Evolutionary conservation across 2,113 vertebrate species (phyloP).

Genomic region (Alexandromys fortis): DNA sequence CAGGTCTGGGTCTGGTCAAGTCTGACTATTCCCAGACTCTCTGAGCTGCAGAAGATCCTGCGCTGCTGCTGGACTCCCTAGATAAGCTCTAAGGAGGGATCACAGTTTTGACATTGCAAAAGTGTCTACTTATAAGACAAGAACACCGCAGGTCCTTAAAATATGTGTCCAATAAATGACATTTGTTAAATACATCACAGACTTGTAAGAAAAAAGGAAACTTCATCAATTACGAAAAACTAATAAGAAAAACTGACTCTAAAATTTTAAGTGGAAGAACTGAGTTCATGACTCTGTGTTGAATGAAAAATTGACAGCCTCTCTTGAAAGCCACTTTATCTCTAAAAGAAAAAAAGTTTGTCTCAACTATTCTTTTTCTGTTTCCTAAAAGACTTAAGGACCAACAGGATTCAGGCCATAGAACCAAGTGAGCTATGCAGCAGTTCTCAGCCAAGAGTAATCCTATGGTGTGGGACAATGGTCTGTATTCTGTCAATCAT

Average conservation of each 20-base stretch:
- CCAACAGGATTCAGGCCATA: neutral
- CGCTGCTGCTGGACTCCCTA: neutral
- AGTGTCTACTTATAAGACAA: neutral
- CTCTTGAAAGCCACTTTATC: neutral
- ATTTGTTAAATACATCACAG: neutral
- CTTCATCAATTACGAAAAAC: neutral
- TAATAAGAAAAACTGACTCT: neutral
- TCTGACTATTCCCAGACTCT: conserved; percentile 30
- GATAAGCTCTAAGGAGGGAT: neutral
- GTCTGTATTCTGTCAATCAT: too few species aligned
- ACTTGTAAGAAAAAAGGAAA: conserved; percentile 29
- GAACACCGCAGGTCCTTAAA: neutral
- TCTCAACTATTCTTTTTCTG: neutral
- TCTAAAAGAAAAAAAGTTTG: neutral
- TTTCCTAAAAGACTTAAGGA: conserved; percentile 36
- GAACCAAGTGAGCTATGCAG: neutral
- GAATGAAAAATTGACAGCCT: conserved; percentile 27
- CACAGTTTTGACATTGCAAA: neutral
- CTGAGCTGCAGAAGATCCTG: neutral
- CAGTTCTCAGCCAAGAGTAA: neutral
- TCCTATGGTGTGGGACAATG: neutral
- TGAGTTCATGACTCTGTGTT: neutral
- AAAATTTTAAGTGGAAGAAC: conserved; percentile 40
- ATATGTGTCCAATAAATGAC: conserved; percentile 33
- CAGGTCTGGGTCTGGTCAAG: neutral